Evolutionary conservation across 2,113 vertebrate species (phyloP), one percentile per base, ranked within the genome.

Genomic region (Stomatorhinus ivindoensis): DNA sequence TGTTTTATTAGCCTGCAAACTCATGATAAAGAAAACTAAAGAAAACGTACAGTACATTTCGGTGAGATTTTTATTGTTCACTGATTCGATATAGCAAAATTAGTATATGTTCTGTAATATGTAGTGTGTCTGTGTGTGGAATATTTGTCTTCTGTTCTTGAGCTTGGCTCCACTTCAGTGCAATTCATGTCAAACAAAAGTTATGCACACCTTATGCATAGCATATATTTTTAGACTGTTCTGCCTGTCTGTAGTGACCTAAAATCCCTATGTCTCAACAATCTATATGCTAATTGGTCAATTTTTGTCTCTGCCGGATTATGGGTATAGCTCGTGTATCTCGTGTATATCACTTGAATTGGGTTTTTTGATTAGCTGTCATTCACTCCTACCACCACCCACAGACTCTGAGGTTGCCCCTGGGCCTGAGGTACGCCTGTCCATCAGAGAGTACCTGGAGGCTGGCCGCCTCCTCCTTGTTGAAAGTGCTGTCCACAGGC

Each of bases 371-470:
- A 80, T 80, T 80, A 7, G 73, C 73, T 80, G 73, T 13, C 17
- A 51, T 82, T 51, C 6, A 9, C 21, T 50, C 92, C 91, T 90
- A 11, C 24, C 90, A 11, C 24, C 90, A 91, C 94, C 92, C 92
- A 69, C 91, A 98, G 97, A 97, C 97, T 3, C 92, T 97, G 89
- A 95, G 97, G 92, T 96, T 98, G 93, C 98, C 98, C 88, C 95
- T 99, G 89, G 97, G 97, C 91, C 91, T 99, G 94, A 99, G 99
- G 93, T 99, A 99, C 53, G 96, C 97, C 5, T 99, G 98, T 93
- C 98, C 98, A 15, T 99, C 98, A 89, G 98, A 99, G 95, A 99
- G 97, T 93, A 99, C 98, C 24, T 99, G 98, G 98, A 99, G 97
- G 91, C 94, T 99, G 2, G 97, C 98, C 2, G 98, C 99, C 1